A percentile compares a stretch with the other conserved stretches of the same genome.
Evolutionary conservation across 2,888 invertebrate species (phyloP).

Genomic region (Trypoxylon attenuatum): DNA sequence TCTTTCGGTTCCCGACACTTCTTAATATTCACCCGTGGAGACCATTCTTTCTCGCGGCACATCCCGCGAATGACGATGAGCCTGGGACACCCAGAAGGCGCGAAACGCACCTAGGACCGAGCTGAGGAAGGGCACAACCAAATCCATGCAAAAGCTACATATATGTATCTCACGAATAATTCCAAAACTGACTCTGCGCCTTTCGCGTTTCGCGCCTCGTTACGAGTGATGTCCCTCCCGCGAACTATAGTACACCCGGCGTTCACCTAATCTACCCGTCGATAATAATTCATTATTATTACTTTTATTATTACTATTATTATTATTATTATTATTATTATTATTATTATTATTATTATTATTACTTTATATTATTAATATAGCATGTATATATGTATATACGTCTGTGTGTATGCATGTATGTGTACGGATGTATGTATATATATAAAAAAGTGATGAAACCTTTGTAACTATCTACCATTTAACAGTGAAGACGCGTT

Average conservation of each 20-base stretch:
- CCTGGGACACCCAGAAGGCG: slow-evolving; percentile 24
- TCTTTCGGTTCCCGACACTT: background rate
- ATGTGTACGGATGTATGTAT: slow-evolving; percentile 42
- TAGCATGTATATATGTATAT: slow-evolving; percentile 18
- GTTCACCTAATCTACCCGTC: slow-evolving; percentile 47
- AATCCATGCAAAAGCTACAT: background rate
- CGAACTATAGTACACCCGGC: slow-evolving; percentile 34
- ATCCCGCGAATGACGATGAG: slow-evolving; percentile 17
- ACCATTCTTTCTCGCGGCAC: slow-evolving; percentile 5
- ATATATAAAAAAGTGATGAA: slow-evolving; percentile 66
- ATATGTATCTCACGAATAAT: slow-evolving; percentile 5
- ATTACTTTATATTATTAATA: slow-evolving; percentile 39
- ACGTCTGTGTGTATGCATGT: slow-evolving; percentile 27
- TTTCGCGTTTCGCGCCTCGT: slow-evolving; percentile 17
- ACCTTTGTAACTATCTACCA: slow-evolving; percentile 63
- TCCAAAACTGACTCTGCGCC: slow-evolving; percentile 14
- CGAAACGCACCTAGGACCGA: slow-evolving; percentile 2
- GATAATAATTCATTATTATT: slow-evolving; percentile 46
- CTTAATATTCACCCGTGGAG: background rate
- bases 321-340: slow-evolving; percentile 35
- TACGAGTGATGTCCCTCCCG: slow-evolving; percentile 17
- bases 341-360: slow-evolving; percentile 38
- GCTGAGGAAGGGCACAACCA: slow-evolving; percentile 5
- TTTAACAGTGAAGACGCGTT: slow-evolving; percentile 59
- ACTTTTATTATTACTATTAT: too few species aligned